Conservation (phyloP, 2,113 vertebrate genomes). For the Silurus glanis region DNA sequence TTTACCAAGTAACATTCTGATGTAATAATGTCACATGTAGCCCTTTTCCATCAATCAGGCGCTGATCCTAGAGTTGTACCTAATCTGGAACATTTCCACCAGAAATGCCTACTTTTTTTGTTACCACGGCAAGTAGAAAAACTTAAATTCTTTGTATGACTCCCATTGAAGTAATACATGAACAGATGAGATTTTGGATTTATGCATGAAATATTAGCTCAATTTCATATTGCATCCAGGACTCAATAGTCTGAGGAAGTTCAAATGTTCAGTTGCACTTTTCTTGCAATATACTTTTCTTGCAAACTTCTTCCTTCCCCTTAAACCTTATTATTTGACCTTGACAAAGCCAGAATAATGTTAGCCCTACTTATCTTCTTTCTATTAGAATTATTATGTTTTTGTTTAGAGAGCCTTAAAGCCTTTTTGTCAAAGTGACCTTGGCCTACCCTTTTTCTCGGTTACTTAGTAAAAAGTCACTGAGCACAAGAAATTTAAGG, state of each 20-base stretch:
- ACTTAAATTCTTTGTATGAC: too few relatives aligned
- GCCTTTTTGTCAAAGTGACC: background rate
- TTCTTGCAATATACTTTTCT: background rate
- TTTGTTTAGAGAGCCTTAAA: background rate
- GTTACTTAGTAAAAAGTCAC: background rate
- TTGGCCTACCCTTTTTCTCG: background rate
- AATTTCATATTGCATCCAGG: background rate
- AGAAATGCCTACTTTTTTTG: background rate
- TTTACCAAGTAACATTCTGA: background rate
- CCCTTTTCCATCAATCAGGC: background rate
- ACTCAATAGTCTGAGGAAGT: background rate
- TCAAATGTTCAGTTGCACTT: background rate
- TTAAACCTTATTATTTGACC: background rate
- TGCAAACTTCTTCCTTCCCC: background rate
- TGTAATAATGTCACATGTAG: background rate
- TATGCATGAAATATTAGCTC: background rate
- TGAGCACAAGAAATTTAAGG: background rate
- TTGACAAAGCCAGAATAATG: background rate
- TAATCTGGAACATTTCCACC: background rate
- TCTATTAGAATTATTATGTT: background rate
- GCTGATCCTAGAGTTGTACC: background rate
- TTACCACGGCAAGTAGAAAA: background rate
- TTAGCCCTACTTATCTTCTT: background rate
- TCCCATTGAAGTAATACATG: background rate
- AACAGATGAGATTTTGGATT: background rate